Evolutionary conservation across 2,888 invertebrate species (phyloP).

Genomic region (Eumacrocentrus americanus): DNA sequence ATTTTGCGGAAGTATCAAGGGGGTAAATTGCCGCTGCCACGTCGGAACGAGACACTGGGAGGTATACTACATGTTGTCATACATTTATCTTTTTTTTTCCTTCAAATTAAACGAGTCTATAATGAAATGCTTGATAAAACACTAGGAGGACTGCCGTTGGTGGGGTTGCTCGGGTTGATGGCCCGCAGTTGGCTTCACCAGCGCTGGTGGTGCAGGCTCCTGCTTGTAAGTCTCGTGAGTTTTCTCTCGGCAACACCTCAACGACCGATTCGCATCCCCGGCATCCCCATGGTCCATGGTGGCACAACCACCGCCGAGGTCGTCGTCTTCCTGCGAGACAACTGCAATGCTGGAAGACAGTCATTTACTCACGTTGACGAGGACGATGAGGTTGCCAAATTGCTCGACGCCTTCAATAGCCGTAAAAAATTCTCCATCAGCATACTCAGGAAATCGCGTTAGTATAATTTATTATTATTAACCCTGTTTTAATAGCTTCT

Average conservation of each 20-base stretch:
- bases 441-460: slow-evolving; percentile 50
- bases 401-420: slow-evolving; percentile 47
- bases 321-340: slow-evolving; percentile 52
- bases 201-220: slow-evolving; percentile 57
- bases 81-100: background rate
- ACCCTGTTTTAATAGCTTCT: no score
- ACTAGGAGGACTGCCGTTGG: slow-evolving; percentile 26
- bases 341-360: slow-evolving; percentile 38
- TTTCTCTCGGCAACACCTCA: slow-evolving; percentile 55
- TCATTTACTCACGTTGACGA: background rate
- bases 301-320: slow-evolving; percentile 42
- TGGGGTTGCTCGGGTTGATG: slow-evolving; percentile 51
- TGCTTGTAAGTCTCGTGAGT: slow-evolving; percentile 40
- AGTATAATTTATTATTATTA: slow-evolving; percentile 38
- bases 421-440: slow-evolving; percentile 42
- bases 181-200: slow-evolving; percentile 60
- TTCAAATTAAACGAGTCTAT: no score
- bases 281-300: slow-evolving; percentile 36
- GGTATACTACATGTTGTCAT: slow-evolving; percentile 10
- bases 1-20: slow-evolving; percentile 1
- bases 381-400: slow-evolving; percentile 48
- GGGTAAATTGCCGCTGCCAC: slow-evolving; percentile 15
- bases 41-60: slow-evolving; percentile 11
- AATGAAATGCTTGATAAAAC: background rate
- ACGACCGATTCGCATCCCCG: slow-evolving; percentile 51